Evolutionary conservation across 1,140 invertebrate genomes (phyloP).

Genomic region (Aphelinus atriplicis): DNA sequence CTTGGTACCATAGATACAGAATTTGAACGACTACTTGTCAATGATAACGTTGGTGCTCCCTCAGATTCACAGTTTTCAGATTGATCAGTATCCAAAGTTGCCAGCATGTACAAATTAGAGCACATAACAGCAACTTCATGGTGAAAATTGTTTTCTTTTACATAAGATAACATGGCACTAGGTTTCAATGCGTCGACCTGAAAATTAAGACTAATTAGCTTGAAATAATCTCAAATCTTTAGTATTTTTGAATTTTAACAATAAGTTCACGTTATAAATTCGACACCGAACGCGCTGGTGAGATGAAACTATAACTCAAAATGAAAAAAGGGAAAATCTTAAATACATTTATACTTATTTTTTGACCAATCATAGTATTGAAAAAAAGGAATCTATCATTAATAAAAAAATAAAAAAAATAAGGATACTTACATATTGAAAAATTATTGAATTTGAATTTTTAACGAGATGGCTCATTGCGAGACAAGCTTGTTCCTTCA

Average conservation of each 20-base stretch:
- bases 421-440: slow-evolving; percentile 52
- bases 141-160: slow-evolving; percentile 55
- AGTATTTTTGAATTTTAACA: slow-evolving; percentile 18
- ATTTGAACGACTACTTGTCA: slow-evolving; percentile 36
- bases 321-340: too few relatives aligned
- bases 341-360: background rate
- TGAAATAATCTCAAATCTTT: slow-evolving; percentile 3
- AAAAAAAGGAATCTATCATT: slow-evolving; percentile 14
- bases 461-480: slow-evolving; percentile 56
- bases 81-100: slow-evolving; percentile 49
- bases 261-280: too few relatives aligned
- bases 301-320: too few relatives aligned
- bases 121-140: slow-evolving; percentile 56
- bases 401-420: slow-evolving; percentile 18
- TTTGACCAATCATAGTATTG: background rate
- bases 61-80: slow-evolving; percentile 39
- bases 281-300: too few relatives aligned
- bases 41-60: slow-evolving; percentile 33
- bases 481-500: slow-evolving; percentile 60
- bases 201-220: slow-evolving; percentile 30
- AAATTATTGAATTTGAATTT: slow-evolving; percentile 49
- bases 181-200: slow-evolving; percentile 54
- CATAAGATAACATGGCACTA: slow-evolving; percentile 52
- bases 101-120: slow-evolving; percentile 52
- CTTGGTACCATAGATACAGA: slow-evolving; percentile 47